Evolutionary conservation across 1,140 invertebrate species (phyloP), one percentile per base, ranked within the genome.

Genomic region (Babylonia areolata): DNA sequence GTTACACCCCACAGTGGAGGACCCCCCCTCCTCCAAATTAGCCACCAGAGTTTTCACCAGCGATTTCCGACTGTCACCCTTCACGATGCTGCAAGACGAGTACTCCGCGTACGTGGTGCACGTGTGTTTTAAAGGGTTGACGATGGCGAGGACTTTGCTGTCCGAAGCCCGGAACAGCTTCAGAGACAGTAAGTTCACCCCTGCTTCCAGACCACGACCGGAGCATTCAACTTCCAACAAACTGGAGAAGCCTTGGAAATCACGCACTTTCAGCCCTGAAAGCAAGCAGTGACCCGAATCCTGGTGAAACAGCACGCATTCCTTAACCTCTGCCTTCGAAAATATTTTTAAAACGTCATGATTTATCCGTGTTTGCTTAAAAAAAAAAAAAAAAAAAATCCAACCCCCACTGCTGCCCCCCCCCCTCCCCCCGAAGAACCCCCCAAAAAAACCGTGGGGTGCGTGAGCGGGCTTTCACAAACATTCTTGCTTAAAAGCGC

Each of bases 181-280:
- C 12, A 84, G 82, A 28, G 82, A 84, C 58, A 58, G 31, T 17
- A 80, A 2, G 40, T 84, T 75, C n/a, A 75, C 39, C 37, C 37
- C 82, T 20, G 54, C 33, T 2, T 84, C 28, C 9, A 84, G 31
- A 58, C 35, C 17, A n/a, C 69, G 64, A 1, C 82, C 82, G 54
- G 64, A 71, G 69, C 82, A 84, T 75, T 84, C 82, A 0, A 84
- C 82, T 75, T 84, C 82, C 69, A 73, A 37, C 40, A 84, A n/a
- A 69, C 58, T 84, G 20, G 64, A 33, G 20, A 84, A 71, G 17
- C 82, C 82, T 69, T 69, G 46, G 64, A 84, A 84, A 31, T 84
- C 51, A 17, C 82, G 82, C 3, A 84, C 64, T 40, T 37, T 46
- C 69, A 84, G 42, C n/a, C 82, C 82, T 84, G 80, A 81, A 81